These are phyloP conservation scores for Bembecia ichneumoniformis DNA, from an alignment of 2,888 invertebrate genomes.

Conservation along the genomic window DNA sequence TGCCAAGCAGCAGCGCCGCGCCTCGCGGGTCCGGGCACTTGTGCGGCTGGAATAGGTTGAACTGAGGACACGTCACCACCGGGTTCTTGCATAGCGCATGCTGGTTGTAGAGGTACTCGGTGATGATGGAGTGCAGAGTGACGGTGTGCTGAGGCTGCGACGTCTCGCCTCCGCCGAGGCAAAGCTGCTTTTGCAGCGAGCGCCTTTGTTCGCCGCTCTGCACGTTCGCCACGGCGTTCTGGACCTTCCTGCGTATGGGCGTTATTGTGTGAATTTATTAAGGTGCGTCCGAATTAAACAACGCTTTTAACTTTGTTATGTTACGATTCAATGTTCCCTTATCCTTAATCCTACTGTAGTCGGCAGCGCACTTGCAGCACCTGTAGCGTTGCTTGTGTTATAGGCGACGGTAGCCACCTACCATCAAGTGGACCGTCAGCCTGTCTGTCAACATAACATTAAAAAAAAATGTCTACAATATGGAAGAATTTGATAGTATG, in stretches of 20 bases:
- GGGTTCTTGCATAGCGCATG: slow-evolving; percentile 99
- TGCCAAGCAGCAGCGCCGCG: slow-evolving; percentile 44
- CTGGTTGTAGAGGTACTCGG: slow-evolving; percentile 96
- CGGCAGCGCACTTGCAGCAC: no score
- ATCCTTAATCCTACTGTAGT: no score
- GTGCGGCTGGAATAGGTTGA: slow-evolving; percentile 94
- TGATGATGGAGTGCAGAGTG: slow-evolving; percentile 92
- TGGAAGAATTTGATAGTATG: no score
- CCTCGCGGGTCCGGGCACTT: slow-evolving; percentile 86
- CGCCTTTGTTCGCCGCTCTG: slow-evolving; percentile 39
- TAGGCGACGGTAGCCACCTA: no score
- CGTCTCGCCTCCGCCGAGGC: slow-evolving; percentile 46
- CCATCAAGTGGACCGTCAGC: no score
- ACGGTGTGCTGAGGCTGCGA: slow-evolving; percentile 52
- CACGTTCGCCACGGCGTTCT: slow-evolving; percentile 17
- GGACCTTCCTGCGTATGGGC: slow-evolving; percentile 40
- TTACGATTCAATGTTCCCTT: no score
- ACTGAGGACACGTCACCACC: slow-evolving; percentile 97
- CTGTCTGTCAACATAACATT: no score
- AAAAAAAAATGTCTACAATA: no score
- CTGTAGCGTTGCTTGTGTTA: no score
- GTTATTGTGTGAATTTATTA: no score
- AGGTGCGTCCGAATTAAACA: no score
- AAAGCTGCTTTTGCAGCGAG: slow-evolving; percentile 67
- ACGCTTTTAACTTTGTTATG: no score